Conservation (phyloP, 2,888 invertebrate genomes). For the Drosophila algonquin region DNA sequence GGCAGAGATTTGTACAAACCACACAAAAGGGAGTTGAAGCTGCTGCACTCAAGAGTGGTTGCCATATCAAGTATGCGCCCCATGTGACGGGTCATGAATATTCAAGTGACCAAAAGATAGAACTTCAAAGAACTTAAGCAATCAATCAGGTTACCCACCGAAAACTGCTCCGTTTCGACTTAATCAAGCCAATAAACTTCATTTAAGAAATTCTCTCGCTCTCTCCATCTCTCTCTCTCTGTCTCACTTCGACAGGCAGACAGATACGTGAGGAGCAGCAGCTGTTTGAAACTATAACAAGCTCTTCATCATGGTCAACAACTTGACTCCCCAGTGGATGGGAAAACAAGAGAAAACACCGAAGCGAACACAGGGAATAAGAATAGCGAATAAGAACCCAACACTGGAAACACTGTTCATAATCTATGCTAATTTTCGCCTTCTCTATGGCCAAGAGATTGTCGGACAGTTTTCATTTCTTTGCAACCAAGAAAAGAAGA, state of each 20-base stretch:
- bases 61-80: conserved; percentile 28
- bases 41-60: conserved; percentile 24
- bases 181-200: conserved; percentile 39
- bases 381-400: conserved; percentile 17
- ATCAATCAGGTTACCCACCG: neutral
- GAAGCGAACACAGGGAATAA: neutral
- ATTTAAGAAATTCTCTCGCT: conserved; percentile 6
- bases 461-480: conserved; percentile 54
- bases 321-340: conserved; percentile 33
- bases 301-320: conserved; percentile 45
- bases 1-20: conserved; percentile 34
- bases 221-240: conserved; percentile 4
- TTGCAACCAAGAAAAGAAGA: conserved; percentile 12
- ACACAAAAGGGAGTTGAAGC: conserved; percentile 25
- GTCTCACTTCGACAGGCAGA: neutral
- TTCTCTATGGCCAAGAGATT: conserved; percentile 46
- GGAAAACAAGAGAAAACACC: conserved; percentile 14
- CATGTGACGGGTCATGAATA: conserved; percentile 14
- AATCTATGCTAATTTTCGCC: conserved; percentile 71
- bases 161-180: conserved; percentile 6
- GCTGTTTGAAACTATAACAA: conserved; percentile 28
- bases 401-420: conserved; percentile 49
- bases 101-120: neutral
- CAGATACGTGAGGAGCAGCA: neutral
- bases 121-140: neutral